A percentile compares a stretch with the other conserved stretches of the same genome.
Evolutionary conservation across 2,113 vertebrate genomes (phyloP).

Genomic region (Castor canadensis): DNA sequence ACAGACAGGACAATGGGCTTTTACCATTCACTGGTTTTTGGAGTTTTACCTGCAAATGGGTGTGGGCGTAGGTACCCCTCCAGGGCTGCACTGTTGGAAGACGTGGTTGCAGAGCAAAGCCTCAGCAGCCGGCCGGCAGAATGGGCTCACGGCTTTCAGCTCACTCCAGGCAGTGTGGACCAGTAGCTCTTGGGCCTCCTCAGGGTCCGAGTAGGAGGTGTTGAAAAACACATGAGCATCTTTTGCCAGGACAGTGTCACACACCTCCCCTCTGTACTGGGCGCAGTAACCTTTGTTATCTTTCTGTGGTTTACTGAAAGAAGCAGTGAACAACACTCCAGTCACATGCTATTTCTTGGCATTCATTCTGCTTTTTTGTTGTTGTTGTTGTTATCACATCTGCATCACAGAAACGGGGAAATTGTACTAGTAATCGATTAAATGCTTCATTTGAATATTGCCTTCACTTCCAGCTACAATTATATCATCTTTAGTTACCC

Average conservation of each 20-base stretch:
- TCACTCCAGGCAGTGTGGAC: slow-evolving; percentile 90
- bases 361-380: neutral
- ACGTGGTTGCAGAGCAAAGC: slow-evolving; percentile 92
- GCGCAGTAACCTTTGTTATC: slow-evolving; percentile 93
- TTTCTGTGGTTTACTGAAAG: slow-evolving; percentile 90
- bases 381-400: neutral
- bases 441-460: neutral
- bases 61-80: slow-evolving; percentile 90
- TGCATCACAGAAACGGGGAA: slow-evolving; percentile 29
- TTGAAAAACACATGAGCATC: slow-evolving; percentile 95
- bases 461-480: slow-evolving; percentile 12
- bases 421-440: neutral
- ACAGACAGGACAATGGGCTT: neutral
- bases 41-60: slow-evolving; percentile 94
- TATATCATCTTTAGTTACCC: neutral
- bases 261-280: slow-evolving; percentile 93
- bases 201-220: slow-evolving; percentile 90
- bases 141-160: slow-evolving; percentile 87
- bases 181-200: slow-evolving; percentile 93
- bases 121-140: slow-evolving; percentile 90
- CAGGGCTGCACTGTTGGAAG: slow-evolving; percentile 94
- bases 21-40: neutral
- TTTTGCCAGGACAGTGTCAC: slow-evolving; percentile 84
- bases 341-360: slow-evolving; percentile 43
- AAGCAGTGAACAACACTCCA: slow-evolving; percentile 17